Conservation (phyloP, 2,113 vertebrate genomes). For the Glareola pratincola region DNA sequence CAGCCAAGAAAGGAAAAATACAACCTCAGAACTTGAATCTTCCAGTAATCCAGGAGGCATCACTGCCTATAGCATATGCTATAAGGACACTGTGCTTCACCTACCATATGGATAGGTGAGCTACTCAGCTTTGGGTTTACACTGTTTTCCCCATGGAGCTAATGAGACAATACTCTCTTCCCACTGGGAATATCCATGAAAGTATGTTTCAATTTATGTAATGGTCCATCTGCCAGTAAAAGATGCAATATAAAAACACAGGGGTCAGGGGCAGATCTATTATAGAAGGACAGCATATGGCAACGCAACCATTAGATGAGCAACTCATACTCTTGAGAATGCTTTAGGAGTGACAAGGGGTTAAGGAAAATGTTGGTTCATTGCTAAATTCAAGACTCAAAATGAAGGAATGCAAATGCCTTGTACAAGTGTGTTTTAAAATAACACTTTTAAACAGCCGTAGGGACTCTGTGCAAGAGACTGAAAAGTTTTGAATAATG, state of each 20-base stretch:
- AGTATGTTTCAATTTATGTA: conserved; percentile 67
- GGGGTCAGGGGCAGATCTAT: conserved; percentile 70
- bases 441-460: conserved; percentile 66
- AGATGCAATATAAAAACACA: conserved; percentile 47
- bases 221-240: conserved; percentile 51
- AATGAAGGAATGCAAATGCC: conserved; percentile 62
- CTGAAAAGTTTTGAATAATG: conserved; percentile 74
- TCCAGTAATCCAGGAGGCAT: background rate
- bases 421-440: conserved; percentile 35
- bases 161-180: background rate
- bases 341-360: conserved; percentile 68
- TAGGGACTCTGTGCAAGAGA: conserved; percentile 55
- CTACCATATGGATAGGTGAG: conserved; percentile 33
- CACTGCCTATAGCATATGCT: background rate
- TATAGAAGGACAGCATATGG: conserved; percentile 65
- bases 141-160: background rate
- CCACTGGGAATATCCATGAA: conserved; percentile 23
- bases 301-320: conserved; percentile 64
- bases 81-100: background rate
- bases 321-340: conserved; percentile 68
- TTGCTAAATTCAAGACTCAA: conserved; percentile 59
- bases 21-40: background rate
- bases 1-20: background rate
- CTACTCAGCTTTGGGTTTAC: background rate
- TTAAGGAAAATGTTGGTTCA: conserved; percentile 71